These are phyloP conservation scores for Agonopterix subpropinquella DNA, from an alignment of 2,888 invertebrate genomes.

Conservation along the genomic window DNA sequence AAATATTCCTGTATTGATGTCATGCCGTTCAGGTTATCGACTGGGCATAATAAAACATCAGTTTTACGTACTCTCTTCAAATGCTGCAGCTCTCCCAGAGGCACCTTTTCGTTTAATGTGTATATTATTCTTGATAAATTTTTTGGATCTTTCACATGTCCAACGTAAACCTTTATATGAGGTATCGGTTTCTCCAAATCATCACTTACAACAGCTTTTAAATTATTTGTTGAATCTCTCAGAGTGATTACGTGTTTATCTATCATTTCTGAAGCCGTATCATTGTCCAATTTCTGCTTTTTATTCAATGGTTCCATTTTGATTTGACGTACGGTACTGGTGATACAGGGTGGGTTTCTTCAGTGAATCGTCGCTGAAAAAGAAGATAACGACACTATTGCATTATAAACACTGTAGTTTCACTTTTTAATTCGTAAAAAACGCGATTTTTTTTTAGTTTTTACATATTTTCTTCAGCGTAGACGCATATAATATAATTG, in stretches of 20 bases:
- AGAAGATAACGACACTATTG: constrained; percentile 53
- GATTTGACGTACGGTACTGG: background rate
- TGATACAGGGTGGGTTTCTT: background rate
- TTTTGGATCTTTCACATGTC: constrained; percentile 75
- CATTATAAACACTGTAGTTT: constrained; percentile 36
- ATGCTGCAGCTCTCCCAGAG: constrained; percentile 79
- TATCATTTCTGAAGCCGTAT: constrained; percentile 17
- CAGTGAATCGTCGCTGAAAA: constrained; percentile 40
- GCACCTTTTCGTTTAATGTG: constrained; percentile 73
- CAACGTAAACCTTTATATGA: constrained; percentile 76
- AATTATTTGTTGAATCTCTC: constrained; percentile 29
- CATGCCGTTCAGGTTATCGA: constrained; percentile 21
- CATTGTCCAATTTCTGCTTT: constrained; percentile 26
- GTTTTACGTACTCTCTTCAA: constrained; percentile 82
- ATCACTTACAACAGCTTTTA: constrained; percentile 72
- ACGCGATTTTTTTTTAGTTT: too few relatives aligned
- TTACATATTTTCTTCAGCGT: too few relatives aligned
- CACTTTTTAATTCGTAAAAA: too few relatives aligned
- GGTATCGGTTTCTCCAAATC: constrained; percentile 65
- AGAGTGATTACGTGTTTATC: constrained; percentile 33
- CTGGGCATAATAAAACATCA: constrained; percentile 74
- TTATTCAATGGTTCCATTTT: constrained; percentile 44
- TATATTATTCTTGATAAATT: constrained; percentile 78
- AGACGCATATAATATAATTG: too few relatives aligned
- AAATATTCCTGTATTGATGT: constrained; percentile 55